Evolutionary conservation across 2,888 invertebrate genomes (phyloP).

Genomic region (Gymnocheta viridis): DNA sequence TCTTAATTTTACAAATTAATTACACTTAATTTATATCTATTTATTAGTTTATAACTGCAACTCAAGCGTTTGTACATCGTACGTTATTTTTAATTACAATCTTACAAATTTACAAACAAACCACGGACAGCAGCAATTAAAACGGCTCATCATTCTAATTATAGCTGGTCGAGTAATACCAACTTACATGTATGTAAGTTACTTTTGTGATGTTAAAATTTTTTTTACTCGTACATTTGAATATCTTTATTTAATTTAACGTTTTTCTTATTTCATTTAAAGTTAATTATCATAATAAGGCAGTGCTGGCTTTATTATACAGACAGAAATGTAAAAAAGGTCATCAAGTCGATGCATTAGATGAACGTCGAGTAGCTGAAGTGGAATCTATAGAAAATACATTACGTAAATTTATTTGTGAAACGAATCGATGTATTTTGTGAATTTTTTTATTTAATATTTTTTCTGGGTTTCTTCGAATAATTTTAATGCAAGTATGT

Average conservation of each 20-base stretch:
- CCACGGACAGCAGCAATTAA: conserved; percentile 50
- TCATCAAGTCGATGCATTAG: conserved; percentile 41
- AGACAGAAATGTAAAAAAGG: conserved; percentile 46
- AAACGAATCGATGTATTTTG: conserved; percentile 5
- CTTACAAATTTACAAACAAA: background rate
- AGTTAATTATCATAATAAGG: conserved; percentile 65
- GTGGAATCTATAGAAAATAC: background rate
- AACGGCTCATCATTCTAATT: conserved; percentile 70
- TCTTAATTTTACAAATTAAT: too few relatives aligned
- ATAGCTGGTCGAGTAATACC: conserved; percentile 64
- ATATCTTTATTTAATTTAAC: conserved; percentile 18
- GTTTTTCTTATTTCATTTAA: conserved; percentile 38
- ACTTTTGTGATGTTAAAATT: conserved; percentile 13
- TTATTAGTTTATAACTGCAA: conserved; percentile 1
- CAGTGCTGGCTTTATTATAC: conserved; percentile 9
- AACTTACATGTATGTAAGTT: conserved; percentile 22
- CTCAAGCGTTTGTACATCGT: conserved; percentile 17
- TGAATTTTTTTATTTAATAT: background rate
- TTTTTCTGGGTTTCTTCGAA: too few relatives aligned
- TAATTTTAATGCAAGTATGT: background rate
- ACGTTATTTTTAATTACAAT: background rate
- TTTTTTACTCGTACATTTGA: background rate
- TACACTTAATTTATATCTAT: too few relatives aligned
- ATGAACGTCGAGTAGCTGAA: background rate
- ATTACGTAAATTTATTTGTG: background rate